Conservation (phyloP, 1,140 invertebrate species). For the Neotoxoptera formosana region DNA sequence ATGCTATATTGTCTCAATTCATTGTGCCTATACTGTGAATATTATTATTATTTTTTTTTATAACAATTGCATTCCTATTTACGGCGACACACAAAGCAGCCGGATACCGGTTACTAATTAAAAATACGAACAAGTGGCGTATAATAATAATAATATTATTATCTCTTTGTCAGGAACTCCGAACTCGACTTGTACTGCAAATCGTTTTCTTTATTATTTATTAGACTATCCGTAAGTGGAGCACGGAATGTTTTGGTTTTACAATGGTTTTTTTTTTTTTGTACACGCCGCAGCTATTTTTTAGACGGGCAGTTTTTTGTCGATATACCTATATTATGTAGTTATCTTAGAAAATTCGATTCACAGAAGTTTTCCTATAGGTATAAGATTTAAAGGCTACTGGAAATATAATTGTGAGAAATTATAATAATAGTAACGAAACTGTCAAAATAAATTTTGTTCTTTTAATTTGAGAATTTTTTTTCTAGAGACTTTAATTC, state of each 20-base stretch:
- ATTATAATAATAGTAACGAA: too few relatives aligned
- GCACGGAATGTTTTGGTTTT: background rate
- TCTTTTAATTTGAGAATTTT: background rate
- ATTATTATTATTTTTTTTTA: background rate
- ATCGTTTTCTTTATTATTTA: background rate
- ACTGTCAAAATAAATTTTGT: background rate
- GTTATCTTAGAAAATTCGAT: background rate
- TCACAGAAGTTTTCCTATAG: background rate
- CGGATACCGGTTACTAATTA: background rate
- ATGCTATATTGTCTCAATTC: too few relatives aligned
- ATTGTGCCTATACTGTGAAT: background rate
- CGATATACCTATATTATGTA: background rate
- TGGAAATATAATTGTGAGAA: background rate
- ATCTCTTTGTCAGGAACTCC: background rate
- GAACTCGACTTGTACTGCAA: too few relatives aligned
- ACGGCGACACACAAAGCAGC: background rate
- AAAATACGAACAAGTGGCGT: background rate
- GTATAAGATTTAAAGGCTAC: background rate
- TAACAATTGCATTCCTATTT: conserved; percentile 3
- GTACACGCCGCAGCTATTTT: background rate
- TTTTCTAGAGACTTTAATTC: background rate
- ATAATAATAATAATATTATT: too few relatives aligned
- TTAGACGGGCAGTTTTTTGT: background rate
- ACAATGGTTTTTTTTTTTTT: too few relatives aligned
- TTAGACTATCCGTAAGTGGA: background rate